A percentile compares a stretch with the other conserved stretches of the same genome.
Evolutionary conservation across 1,140 invertebrate species (phyloP).

Genomic region (Drosophila dunni): DNA sequence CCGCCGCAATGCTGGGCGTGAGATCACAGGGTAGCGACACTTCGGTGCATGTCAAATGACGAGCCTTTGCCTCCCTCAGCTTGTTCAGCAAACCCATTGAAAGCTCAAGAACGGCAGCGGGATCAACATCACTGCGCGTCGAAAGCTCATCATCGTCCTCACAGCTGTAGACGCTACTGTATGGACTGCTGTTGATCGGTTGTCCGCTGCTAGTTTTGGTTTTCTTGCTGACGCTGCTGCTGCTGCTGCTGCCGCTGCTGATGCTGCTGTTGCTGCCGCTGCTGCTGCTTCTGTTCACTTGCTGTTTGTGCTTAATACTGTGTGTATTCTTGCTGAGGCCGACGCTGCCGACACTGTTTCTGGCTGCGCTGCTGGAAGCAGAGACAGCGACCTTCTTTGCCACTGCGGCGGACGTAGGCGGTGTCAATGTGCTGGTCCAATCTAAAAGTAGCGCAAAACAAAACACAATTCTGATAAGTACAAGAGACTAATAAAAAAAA

Average conservation of each 20-base stretch:
- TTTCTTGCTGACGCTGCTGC: slow-evolving; percentile 47
- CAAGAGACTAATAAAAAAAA: slow-evolving; percentile 37
- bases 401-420: slow-evolving; percentile 50
- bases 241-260: slow-evolving; percentile 34
- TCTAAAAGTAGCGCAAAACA: slow-evolving; percentile 59
- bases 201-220: slow-evolving; percentile 34
- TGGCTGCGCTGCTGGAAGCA: slow-evolving; percentile 19
- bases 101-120: slow-evolving; percentile 85
- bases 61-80: slow-evolving; percentile 90
- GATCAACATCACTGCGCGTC: slow-evolving; percentile 51
- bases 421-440: slow-evolving; percentile 81
- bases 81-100: slow-evolving; percentile 90
- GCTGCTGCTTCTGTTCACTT: slow-evolving; percentile 40
- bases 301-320: slow-evolving; percentile 56
- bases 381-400: slow-evolving; percentile 60
- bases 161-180: slow-evolving; percentile 31
- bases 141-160: slow-evolving; percentile 44
- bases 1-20: slow-evolving; percentile 89
- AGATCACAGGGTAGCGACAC: slow-evolving; percentile 92
- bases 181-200: slow-evolving; percentile 38
- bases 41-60: slow-evolving; percentile 91
- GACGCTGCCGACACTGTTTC: slow-evolving; percentile 1
- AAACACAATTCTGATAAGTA: slow-evolving; percentile 55
- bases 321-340: slow-evolving; percentile 34
- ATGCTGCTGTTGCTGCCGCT: slow-evolving; percentile 43